These are phyloP conservation scores for Pyrrhosoma nymphula DNA, from an alignment of 2,888 invertebrate genomes.

Conservation along the genomic window DNA sequence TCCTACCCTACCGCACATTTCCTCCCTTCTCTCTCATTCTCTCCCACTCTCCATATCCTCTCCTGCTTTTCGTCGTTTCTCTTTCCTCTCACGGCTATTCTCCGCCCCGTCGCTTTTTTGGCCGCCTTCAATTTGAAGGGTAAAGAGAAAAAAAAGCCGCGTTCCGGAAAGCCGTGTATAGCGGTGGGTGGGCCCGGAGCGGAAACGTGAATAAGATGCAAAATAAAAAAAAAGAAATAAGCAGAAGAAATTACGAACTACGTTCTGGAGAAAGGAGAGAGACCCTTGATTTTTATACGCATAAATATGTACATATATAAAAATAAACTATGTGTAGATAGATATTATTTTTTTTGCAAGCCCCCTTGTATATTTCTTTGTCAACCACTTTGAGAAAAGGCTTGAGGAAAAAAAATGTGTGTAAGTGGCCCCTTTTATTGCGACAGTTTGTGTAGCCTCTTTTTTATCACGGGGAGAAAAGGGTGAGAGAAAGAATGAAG, in stretches of 20 bases:
- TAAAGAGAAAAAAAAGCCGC: neutral
- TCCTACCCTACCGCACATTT: neutral
- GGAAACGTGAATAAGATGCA: neutral
- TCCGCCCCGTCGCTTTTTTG: neutral
- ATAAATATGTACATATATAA: no score
- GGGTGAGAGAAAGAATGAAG: neutral
- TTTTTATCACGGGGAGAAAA: neutral
- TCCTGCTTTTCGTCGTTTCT: no score
- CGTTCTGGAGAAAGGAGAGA: neutral
- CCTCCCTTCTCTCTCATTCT: no score
- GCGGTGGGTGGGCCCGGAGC: neutral
- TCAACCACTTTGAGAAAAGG: slow-evolving; percentile 34
- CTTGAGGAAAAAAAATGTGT: slow-evolving; percentile 20
- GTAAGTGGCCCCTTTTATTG: slow-evolving; percentile 54
- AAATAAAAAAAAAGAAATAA: neutral
- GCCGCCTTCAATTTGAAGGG: neutral
- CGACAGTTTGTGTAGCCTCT: neutral
- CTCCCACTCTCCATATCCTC: no score
- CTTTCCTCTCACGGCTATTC: neutral
- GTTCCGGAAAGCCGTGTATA: neutral
- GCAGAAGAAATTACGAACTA: neutral
- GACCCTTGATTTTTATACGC: neutral
- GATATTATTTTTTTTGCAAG: neutral
- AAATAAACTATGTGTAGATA: neutral
- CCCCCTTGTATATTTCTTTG: neutral